Evolutionary conservation across 2,888 invertebrate genomes (phyloP).

Genomic region (Lasioglossum zephyrum): DNA sequence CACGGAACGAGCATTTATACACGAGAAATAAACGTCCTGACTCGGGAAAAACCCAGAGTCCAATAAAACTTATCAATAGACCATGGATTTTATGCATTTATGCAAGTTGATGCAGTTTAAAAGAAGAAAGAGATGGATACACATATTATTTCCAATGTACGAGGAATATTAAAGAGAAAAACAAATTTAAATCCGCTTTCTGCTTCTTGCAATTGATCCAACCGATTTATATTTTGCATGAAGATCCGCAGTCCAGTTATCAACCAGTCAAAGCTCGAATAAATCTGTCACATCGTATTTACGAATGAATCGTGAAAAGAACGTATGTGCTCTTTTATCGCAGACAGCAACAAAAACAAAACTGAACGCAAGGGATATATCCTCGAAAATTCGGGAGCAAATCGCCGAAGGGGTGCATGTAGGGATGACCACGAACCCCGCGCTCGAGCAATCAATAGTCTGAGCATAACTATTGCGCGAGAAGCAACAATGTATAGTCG

Average conservation of each 20-base stretch:
- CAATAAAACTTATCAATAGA: neutral
- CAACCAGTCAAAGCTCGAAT: neutral
- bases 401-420: neutral
- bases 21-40: neutral
- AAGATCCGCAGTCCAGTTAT: neutral
- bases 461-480: slow-evolving; percentile 64
- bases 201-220: no score
- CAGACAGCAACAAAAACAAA: neutral
- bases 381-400: neutral
- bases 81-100: no score
- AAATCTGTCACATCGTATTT: neutral
- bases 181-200: no score
- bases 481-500: slow-evolving; percentile 65
- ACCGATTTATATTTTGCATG: no score
- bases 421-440: slow-evolving; percentile 19
- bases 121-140: no score
- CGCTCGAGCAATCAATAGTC: slow-evolving; percentile 53
- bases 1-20: neutral
- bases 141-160: no score
- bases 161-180: no score
- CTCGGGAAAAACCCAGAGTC: neutral
- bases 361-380: neutral
- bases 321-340: neutral
- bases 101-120: no score
- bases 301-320: neutral